A percentile compares a stretch with the other conserved stretches of the same genome.
These are phyloP conservation scores for Unio delphinus DNA, from an alignment of 2,888 invertebrate species.

Conservation along the genomic window DNA sequence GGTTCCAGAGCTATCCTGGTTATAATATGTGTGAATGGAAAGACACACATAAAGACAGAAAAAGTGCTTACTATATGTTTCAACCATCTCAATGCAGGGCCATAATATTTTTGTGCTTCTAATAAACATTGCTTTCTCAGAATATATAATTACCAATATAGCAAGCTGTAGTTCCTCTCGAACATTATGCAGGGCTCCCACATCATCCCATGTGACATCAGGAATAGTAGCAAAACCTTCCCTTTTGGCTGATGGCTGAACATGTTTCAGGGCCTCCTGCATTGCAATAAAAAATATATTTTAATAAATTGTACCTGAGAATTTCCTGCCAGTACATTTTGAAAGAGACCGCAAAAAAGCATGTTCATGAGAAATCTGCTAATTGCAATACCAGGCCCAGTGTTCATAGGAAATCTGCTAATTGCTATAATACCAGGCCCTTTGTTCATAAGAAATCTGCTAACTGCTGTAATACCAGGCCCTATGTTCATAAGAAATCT, in stretches of 20 bases:
- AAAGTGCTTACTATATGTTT: not conserved
- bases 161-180: slow-evolving; percentile 91
- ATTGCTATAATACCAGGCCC: too few species aligned
- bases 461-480: too few species aligned
- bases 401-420: too few species aligned
- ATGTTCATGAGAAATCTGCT: too few species aligned
- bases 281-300: not conserved
- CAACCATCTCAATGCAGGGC: too few species aligned
- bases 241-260: slow-evolving; percentile 93
- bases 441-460: too few species aligned
- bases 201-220: slow-evolving; percentile 96
- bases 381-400: too few species aligned
- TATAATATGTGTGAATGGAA: too few species aligned
- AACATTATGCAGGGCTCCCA: slow-evolving; percentile 91
- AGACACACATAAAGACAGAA: not conserved
- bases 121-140: not conserved
- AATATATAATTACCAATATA: slow-evolving; percentile 78
- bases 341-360: too few species aligned
- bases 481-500: too few species aligned
- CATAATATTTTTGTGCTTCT: not conserved
- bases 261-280: slow-evolving; percentile 81
- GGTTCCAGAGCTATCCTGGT: too few species aligned
- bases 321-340: too few species aligned
- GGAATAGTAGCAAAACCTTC: slow-evolving; percentile 99
- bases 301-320: not conserved